phyloP scores from a whole-genome alignment of 2,888 invertebrate species.

The Lepas anatifera region DNA sequence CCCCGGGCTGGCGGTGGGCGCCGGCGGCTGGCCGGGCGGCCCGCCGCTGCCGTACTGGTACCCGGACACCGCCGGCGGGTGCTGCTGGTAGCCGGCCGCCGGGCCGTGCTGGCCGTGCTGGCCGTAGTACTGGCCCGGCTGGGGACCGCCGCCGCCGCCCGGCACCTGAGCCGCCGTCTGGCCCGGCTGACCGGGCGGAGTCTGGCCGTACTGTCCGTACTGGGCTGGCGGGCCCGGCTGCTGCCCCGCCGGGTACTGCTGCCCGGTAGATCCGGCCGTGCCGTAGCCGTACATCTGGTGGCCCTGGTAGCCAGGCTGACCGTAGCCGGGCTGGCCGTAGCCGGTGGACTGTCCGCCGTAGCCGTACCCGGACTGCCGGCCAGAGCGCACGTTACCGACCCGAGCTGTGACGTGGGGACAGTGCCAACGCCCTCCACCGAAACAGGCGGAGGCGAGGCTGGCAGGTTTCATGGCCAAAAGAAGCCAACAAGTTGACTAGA shows the following conservation, averaged over 20 bases:
- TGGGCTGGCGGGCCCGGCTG: not conserved
- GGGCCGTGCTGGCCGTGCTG: too few species aligned
- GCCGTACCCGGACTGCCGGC: not conserved
- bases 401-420: too few species aligned
- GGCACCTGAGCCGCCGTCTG: not conserved
- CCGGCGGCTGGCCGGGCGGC: not conserved
- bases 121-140: not conserved
- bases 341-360: not conserved
- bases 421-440: too few species aligned
- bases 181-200: not conserved
- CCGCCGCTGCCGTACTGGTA: not conserved
- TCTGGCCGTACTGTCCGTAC: conserved; percentile 3
- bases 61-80: not conserved
- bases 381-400: too few species aligned
- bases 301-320: not conserved
- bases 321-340: not conserved
- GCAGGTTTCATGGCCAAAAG: too few species aligned
- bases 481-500: too few species aligned
- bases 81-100: conserved; percentile 1
- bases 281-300: conserved; percentile 12
- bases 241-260: not conserved
- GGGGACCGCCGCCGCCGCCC: not conserved
- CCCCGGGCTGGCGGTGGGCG: not conserved
- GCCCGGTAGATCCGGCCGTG: not conserved
- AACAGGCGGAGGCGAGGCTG: too few species aligned